Evolutionary conservation across 1,140 invertebrate genomes (phyloP), one percentile per base, ranked within the genome.

Genomic region (Papilio xuthus): DNA sequence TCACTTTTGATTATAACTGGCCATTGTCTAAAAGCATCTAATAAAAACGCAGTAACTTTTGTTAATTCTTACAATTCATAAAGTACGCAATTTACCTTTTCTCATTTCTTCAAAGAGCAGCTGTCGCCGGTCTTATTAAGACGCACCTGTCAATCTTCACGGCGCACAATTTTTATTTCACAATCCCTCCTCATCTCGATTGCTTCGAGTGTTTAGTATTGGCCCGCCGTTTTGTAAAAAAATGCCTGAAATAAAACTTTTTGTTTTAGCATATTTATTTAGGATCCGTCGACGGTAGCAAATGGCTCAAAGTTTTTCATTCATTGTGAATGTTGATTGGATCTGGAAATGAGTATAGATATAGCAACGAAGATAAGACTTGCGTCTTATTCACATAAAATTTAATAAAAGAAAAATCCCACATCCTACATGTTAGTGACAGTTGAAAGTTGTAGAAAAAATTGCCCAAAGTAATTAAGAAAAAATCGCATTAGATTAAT

Each of bases 131-230:
- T 85, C 86, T 94, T 94, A 94, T 93, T 94, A 94, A 93, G 91
- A 91, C 91, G 91, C 92, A 94, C 92, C 92, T 94, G 92, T 94
- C 92, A 94, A 93, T 94, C 92, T 94, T 89, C 85, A 85, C 84
- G 82, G 83, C 50, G 80, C 79, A 80, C 80, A 88, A 85, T 93
- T 93, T 92, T 94, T 93, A 93, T 93, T 93, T 87, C 82, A 78
- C 84, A 88, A 86, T 87, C 85, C 89, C 88, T 88, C 86, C 84
- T 88, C 85, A 89, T 88, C 85, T 86, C 83, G 84, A 86, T 85
- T 80, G 80, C 82, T 87, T 89, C 79, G 80, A 92, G 88, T 88
- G 86, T 88, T 88, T 85, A 83, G 82, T 88, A 91, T 91, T 86
- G 87, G 85, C 81, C 81, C 80, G 77, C 80, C 80, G 82, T 87